Evolutionary conservation across 2,113 vertebrate genomes (phyloP).

Genomic region (Hepsetus odoe): DNA sequence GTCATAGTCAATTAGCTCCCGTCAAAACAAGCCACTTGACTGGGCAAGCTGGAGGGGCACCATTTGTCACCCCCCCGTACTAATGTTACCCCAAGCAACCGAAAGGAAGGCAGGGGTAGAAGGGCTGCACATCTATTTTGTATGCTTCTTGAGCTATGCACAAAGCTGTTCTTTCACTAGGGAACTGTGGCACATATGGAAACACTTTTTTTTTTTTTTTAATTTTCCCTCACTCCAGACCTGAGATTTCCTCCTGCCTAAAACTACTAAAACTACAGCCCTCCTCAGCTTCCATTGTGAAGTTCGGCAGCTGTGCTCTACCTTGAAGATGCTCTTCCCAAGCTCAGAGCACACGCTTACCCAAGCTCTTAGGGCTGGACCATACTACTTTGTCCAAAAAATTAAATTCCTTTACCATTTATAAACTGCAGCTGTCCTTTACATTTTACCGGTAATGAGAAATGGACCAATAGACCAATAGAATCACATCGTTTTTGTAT

Average conservation of each 20-base stretch:
- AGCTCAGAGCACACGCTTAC: neutral
- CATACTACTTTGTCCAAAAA: no score
- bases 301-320: conserved; percentile 28
- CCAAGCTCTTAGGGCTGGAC: neutral
- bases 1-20: conserved; percentile 71
- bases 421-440: no score
- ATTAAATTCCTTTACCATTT: no score
- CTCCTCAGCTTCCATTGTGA: conserved; percentile 32
- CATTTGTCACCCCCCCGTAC: conserved; percentile 48
- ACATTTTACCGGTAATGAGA: no score
- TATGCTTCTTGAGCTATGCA: conserved; percentile 65
- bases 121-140: conserved; percentile 50
- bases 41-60: conserved; percentile 50
- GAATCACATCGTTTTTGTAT: no score
- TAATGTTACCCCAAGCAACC: conserved; percentile 65
- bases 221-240: conserved; percentile 52
- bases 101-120: conserved; percentile 40
- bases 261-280: no score
- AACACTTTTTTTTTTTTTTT: conserved; percentile 69
- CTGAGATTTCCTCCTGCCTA: conserved; percentile 47
- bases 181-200: conserved; percentile 74
- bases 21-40: conserved; percentile 67
- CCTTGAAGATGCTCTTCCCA: conserved; percentile 47
- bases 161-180: conserved; percentile 76
- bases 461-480: no score